Evolutionary conservation across 2,888 invertebrate genomes (phyloP), one percentile per base, ranked within the genome.

Genomic region (Omphaloscelis lunosa): DNA sequence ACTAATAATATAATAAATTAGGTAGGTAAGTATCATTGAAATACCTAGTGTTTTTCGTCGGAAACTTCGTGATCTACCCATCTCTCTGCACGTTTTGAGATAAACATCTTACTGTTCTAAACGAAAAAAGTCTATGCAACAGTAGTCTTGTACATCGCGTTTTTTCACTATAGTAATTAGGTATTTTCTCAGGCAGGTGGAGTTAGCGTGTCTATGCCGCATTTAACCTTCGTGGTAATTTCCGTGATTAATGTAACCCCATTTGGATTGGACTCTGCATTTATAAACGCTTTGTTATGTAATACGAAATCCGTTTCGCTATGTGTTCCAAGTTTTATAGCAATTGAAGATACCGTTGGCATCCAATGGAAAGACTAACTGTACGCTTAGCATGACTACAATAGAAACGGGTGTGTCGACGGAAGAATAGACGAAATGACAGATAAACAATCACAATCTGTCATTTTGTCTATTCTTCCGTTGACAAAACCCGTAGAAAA

Each of bases 171-270:
- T 83, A 62, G 77, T 80, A 82, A 80, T 84, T 88, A 89, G 88
- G 88, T 89, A 90, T 90, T 91, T 92, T 90, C 89, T 89, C 88
- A 84, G 89, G 77, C 81, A 87, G 89, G 74, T 87, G 84, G 84
- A 83, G 90, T 85, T 95, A 87, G 95, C 95, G 94, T 95, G 95
- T 91, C 90, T 90, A 87, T 86, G 86, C 86, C 90, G 89, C 93
- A 91, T 94, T 95, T 93, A 92, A 91, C 91, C 92, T 93, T 92
- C 90, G 89, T 87, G 90, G 91, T 92, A 93, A 94, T 94, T 94
- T 94, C 93, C 93, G 91, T 91, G 91, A 91, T 93, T 91, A 92
- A 92, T 88, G 90, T 91, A 91, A 92, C 90, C 90, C 89, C 89
- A 89, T 92, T 92, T 87, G 86, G 82, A 89, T 89, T 89, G 89